phyloP scores from a whole-genome alignment of 2,113 vertebrate species.

The Pelvicachromis taeniatus region DNA sequence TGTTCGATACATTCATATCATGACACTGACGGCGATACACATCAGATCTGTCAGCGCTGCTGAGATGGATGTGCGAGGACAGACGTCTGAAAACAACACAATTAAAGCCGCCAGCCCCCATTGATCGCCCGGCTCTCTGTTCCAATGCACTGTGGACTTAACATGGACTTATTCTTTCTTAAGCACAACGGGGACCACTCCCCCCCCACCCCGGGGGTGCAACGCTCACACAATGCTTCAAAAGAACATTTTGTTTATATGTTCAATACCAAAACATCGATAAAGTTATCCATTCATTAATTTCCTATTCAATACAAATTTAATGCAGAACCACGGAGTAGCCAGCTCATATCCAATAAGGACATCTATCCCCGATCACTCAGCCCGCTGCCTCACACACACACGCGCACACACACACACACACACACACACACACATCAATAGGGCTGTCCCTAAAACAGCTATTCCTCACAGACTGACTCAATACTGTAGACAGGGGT shows the following conservation, averaged over 20 bases:
- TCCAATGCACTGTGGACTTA: slow-evolving; percentile 64
- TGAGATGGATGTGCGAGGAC: slow-evolving; percentile 51
- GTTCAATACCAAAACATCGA: slow-evolving; percentile 69
- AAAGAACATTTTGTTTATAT: slow-evolving; percentile 74
- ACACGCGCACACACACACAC: slow-evolving; percentile 5
- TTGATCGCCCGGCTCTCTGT: slow-evolving; percentile 51
- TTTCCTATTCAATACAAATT: slow-evolving; percentile 67
- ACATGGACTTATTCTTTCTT: slow-evolving; percentile 72
- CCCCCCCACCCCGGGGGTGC: slow-evolving; percentile 22
- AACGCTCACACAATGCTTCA: slow-evolving; percentile 63
- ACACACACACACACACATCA: slow-evolving; percentile 27
- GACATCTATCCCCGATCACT: slow-evolving; percentile 57
- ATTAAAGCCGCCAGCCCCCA: slow-evolving; percentile 56
- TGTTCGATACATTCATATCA: slow-evolving; percentile 64
- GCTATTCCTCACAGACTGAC: slow-evolving; percentile 56
- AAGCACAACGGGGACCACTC: slow-evolving; percentile 56
- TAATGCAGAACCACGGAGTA: slow-evolving; percentile 67
- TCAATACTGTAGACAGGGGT: slow-evolving; percentile 39
- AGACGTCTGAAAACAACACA: slow-evolving; percentile 62
- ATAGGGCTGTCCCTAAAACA: slow-evolving; percentile 62
- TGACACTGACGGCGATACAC: slow-evolving; percentile 57
- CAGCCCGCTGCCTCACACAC: slow-evolving; percentile 22
- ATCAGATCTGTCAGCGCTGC: slow-evolving; percentile 59
- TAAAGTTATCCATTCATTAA: slow-evolving; percentile 71
- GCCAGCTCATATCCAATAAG: slow-evolving; percentile 69